A percentile compares a stretch with the other conserved stretches of the same genome.
These are phyloP conservation scores for Tineola bisselliella DNA, from an alignment of 2,888 invertebrate genomes.

Conservation along the genomic window DNA sequence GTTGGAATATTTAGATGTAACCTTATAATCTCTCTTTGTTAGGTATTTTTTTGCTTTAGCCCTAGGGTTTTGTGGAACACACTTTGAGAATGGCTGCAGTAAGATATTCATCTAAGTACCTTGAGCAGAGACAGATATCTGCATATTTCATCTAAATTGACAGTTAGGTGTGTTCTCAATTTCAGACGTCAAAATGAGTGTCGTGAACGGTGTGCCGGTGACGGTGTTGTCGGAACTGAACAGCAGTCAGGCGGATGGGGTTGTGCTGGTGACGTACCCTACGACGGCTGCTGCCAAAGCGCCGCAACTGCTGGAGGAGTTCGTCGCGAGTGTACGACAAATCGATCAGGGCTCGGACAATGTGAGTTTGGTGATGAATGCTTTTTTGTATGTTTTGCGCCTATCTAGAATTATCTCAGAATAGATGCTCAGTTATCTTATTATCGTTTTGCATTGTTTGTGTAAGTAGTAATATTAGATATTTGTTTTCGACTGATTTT, in stretches of 20 bases:
- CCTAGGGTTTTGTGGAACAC: too few relatives aligned
- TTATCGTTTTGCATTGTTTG: not conserved
- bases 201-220: slow-evolving; percentile 27
- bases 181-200: slow-evolving; percentile 9
- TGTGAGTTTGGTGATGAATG: slow-evolving; percentile 18
- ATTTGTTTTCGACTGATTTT: too few relatives aligned
- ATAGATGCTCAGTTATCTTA: not conserved
- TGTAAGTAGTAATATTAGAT: not conserved
- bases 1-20: too few relatives aligned
- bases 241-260: slow-evolving; percentile 60
- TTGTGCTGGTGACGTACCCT: slow-evolving; percentile 57
- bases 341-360: slow-evolving; percentile 61
- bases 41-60: too few relatives aligned
- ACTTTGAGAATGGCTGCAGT: too few relatives aligned
- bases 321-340: slow-evolving; percentile 40
- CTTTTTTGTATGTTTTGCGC: too few relatives aligned
- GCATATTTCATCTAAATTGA: too few relatives aligned
- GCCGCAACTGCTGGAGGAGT: slow-evolving; percentile 48
- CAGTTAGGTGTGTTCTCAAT: too few relatives aligned
- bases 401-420: not conserved
- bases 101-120: too few relatives aligned
- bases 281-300: slow-evolving; percentile 33
- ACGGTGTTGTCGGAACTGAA: slow-evolving; percentile 37
- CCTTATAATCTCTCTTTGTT: too few relatives aligned
- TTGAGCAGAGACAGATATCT: too few relatives aligned